Base-by-base conservation (phyloP, 2,888 invertebrate genomes). In the Lissocephala sabroskyi region DNA sequence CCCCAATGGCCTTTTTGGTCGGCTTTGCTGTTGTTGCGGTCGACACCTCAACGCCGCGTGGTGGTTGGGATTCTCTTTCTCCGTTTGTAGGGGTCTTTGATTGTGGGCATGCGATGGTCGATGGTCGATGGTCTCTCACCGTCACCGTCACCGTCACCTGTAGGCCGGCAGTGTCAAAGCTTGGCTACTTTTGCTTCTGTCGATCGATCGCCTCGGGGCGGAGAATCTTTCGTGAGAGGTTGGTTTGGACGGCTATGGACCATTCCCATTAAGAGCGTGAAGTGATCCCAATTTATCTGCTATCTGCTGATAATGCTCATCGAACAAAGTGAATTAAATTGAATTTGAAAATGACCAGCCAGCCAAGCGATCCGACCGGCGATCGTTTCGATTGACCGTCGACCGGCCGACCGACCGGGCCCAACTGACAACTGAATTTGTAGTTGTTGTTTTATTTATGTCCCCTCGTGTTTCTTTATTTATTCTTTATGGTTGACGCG, bases 251-350 rank as follows among this genome's bases (percentile, higher is more conserved):
- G 13, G 17, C 33, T 32, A 13, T 46, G 30, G 30, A 16, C 35
- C n/a, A n/a, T n/a, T 64, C 68, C 82, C 81, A 83, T 83, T 83
- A 83, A 83, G 79, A 81, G 84, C 82, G 83, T 83, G 82, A 82
- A 82, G 80, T 78, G 80, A 79, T 82, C 82, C 80, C 79, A 77
- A 82, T 82, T 82, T 82, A 82, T 83, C 83, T 79, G 79, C 80
- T 83, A 82, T 82, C 84, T 78, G 52, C 71, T 68, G 82, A 82
- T 83, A 83, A 82, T 82, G 82, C 82, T 82, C 82, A 83, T 77
- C 82, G 84, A 82, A 82, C 82, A 82, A 82, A 82, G 82, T 82
- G 84, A 82, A 82, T 83, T 83, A 81, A 82, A 83, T 82, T 83
- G 83, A 79, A 74, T 67, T 71, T 61, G 66, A 79, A 79, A 79